phyloP scores from a whole-genome alignment of 2,888 invertebrate species.

The Clepsis dumicolana region DNA sequence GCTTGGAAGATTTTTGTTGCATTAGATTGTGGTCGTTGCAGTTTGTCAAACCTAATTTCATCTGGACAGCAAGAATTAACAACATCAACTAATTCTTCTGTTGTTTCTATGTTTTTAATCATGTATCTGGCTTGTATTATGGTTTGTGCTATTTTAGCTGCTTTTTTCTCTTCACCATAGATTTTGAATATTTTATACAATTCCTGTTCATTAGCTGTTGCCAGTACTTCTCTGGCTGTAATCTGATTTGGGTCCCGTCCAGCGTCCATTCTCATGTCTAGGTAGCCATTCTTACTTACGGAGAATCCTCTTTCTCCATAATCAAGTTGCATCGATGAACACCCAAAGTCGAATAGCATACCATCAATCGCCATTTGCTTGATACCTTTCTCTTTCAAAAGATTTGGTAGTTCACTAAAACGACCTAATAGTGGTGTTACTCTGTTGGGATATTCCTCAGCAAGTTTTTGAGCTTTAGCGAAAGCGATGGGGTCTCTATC shows the following conservation, averaged over 20 bases:
- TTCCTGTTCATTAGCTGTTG: conserved; percentile 91
- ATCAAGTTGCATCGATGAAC: conserved; percentile 98
- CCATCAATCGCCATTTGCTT: conserved; percentile 91
- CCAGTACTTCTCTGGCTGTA: conserved; percentile 95
- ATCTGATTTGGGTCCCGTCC: conserved; percentile 89
- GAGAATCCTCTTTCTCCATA: conserved; percentile 94
- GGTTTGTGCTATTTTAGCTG: conserved; percentile 94
- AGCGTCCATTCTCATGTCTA: conserved; percentile 99
- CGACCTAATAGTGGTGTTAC: conserved; percentile 93
- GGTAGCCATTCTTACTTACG: conserved; percentile 92
- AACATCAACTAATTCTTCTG: conserved; percentile 92
- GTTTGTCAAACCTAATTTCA: conserved; percentile 88
- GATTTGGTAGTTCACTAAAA: conserved; percentile 93
- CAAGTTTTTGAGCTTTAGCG: conserved; percentile 88
- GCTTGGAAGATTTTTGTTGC: conserved; percentile 98
- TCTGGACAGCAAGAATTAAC: conserved; percentile 88
- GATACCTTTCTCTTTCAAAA: conserved; percentile 87
- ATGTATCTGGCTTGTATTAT: conserved; percentile 93
- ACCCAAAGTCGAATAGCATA: conserved; percentile 96
- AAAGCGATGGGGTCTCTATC: conserved; percentile 95
- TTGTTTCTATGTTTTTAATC: conserved; percentile 92
- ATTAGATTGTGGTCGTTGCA: conserved; percentile 91
- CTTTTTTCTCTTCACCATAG: conserved; percentile 96
- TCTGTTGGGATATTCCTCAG: conserved; percentile 88
- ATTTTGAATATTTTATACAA: conserved; percentile 93